Evolutionary conservation across 2,888 invertebrate genomes (phyloP), one percentile per base, ranked within the genome.

Genomic region (Drosophila ustulata): DNA sequence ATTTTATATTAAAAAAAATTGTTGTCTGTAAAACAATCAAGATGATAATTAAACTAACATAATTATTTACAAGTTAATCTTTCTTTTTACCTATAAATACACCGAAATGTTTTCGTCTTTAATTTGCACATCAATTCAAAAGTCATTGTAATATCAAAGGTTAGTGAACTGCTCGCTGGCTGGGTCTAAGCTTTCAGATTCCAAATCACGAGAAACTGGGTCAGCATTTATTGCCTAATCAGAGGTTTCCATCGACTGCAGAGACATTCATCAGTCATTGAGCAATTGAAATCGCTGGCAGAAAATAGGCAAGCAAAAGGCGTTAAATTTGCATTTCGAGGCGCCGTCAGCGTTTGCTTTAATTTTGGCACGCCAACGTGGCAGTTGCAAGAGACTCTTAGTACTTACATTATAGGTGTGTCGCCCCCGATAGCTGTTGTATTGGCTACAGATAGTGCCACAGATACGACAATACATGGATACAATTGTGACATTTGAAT

Each of bases 251-350:
- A 57, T 51, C 55, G 51, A 61, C 47, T 26, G 50, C 43, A 49
- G 67, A 67, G 67, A 67, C 39, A 56, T 26, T 56, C 43, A 53
- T 62, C 55, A 52, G 58, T 43, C 25, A 47, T 26, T 55, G 56
- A 41, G 46, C 57, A 70, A 64, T 66, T 66, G 64, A 32, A 34
- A 64, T 57, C 6, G 47, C 49, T 49, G 4, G 11, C 13, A 39
- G n/a, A 50, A 53, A 57, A 57, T 9, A 23, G 43, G 45, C 26
- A 13, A 41, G 58, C 53, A 56, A 64, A 67, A 62, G 62, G 58
- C 75, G 55, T 59, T 65, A 69, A 63, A 76, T 75, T 77, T 77
- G 66, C 77, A 77, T 75, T 80, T 77, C 55, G 79, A 46, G 62
- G 75, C 68, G 66, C 68, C 63, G 51, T 63, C 49, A 84, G 75